Conservation (phyloP, 1,140 invertebrate species). For the Rhysida immarginata region DNA sequence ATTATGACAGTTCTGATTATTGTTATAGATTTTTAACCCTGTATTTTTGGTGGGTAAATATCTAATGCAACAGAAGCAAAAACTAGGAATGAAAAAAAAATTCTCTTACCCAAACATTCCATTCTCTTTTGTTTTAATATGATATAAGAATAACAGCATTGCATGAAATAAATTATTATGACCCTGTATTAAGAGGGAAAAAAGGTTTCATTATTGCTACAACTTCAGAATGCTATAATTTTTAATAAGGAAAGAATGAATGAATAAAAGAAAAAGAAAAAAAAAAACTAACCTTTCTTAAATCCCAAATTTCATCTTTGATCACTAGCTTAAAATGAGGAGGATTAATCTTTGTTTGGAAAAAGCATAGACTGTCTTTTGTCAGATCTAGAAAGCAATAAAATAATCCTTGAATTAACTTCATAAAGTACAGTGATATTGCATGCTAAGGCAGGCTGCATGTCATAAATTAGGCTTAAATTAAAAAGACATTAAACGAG, state of each 20-base stretch:
- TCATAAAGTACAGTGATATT: no score
- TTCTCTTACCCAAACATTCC: constrained; percentile 51
- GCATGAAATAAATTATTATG: constrained; percentile 69
- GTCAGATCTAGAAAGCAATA: constrained; percentile 4
- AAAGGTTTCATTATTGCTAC: no score
- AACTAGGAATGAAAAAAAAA: no score
- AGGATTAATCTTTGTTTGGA: constrained; percentile 40
- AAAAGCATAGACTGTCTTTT: constrained; percentile 29
- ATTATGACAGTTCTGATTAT: no score
- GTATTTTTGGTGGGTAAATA: no score
- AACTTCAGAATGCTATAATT: no score
- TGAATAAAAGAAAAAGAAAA: constrained; percentile 2
- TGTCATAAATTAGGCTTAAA: no score
- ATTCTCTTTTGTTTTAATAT: constrained; percentile 52
- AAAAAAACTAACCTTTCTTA: constrained; percentile 40
- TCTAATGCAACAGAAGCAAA: no score
- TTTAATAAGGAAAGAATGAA: constrained; percentile 13
- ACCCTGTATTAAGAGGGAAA: constrained; percentile 39
- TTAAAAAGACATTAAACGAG: no score
- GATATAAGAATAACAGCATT: constrained; percentile 57
- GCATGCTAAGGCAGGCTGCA: no score
- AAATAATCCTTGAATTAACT: no score
- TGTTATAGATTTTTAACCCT: no score
- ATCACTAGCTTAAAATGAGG: constrained; percentile 54
- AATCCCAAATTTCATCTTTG: constrained; percentile 42